phyloP scores from a whole-genome alignment of 2,888 invertebrate species.

The Schizotus pectinicornis region DNA sequence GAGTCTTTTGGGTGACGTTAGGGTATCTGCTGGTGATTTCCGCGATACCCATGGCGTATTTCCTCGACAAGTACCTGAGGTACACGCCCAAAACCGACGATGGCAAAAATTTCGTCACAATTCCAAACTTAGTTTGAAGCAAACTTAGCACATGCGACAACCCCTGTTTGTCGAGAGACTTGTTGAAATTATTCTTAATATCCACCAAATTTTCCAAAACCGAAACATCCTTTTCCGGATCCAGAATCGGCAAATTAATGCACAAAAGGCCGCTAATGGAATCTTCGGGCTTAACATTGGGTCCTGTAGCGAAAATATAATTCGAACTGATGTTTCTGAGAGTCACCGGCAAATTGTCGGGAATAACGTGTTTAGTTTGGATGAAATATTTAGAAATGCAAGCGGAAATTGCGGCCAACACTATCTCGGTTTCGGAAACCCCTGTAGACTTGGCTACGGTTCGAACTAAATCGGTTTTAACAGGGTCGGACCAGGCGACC shows the following conservation, averaged over 20 bases:
- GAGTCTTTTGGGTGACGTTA: conserved; percentile 60
- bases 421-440: conserved; percentile 69
- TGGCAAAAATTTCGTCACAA: conserved; percentile 69
- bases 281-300: conserved; percentile 52
- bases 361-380: conserved; percentile 55
- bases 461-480: conserved; percentile 64
- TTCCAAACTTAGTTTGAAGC: conserved; percentile 63
- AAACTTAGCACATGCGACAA: conserved; percentile 63
- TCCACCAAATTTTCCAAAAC: conserved; percentile 52
- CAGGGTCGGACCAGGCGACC: conserved; percentile 73
- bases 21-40: conserved; percentile 61
- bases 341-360: conserved; percentile 67
- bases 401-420: conserved; percentile 68
- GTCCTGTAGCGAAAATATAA: conserved; percentile 63
- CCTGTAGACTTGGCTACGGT: conserved; percentile 66
- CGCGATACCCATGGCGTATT: conserved; percentile 71
- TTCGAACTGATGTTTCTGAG: conserved; percentile 64
- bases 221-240: conserved; percentile 46
- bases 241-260: conserved; percentile 66
- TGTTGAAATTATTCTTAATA: conserved; percentile 56
- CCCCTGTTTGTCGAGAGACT: conserved; percentile 60
- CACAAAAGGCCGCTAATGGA: conserved; percentile 69
- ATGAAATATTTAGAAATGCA: conserved; percentile 67
- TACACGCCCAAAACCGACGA: conserved; percentile 63
- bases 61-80: conserved; percentile 69